Base-by-base conservation (phyloP, 2,797 vertebrate species). In the Echeneis naucrates region DNA sequence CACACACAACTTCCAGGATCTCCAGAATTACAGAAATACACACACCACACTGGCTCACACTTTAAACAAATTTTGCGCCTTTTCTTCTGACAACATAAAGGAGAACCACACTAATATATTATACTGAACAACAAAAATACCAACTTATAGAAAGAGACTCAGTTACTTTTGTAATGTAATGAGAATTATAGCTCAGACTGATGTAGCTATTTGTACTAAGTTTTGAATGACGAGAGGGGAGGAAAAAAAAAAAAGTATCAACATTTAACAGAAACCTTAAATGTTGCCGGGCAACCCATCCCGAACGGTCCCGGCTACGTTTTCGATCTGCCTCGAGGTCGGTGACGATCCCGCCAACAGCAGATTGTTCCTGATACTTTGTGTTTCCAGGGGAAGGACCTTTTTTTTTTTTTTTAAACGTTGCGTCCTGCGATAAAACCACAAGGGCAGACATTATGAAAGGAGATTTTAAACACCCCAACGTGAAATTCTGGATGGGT, bases 161-260 rank as follows among this genome's bases (percentile, higher is more conserved):
- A 88, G 75, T 87, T 87, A 84, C 72, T 77, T 89, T 93, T 92
- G 80, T 91, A 92, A 89, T 87, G 84, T 91, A 88, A 84, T 84
- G 75, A 64, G 83, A 84, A 85, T 80, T 54, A 89, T 90, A 93
- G 88, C 86, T 92, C 87, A 80, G 81, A 91, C 75, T 78, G 89
- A 90, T 91, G 92, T 93, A 91, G 92, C 91, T 92, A 79, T 93
- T 93, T 91, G 74, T 93, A 91, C 83, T 85, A 89, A 85, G 79
- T 89, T 93, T 91, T 89, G 85, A 89, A 81, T 59, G 79, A 86
- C 68, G 30, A 75, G 63, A 74, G 16, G 30, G 30, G n/a, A n/a
- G n/a, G n/a, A n/a, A n/a, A 81, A 64, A 70, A 77, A 75, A 59
- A 75, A 55, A 71, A 38, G 44, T 54, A 79, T 53, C 40, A 77